A percentile compares a stretch with the other conserved stretches of the same genome.
phyloP scores from a whole-genome alignment of 2,113 vertebrate genomes.

The Limanda limanda region DNA sequence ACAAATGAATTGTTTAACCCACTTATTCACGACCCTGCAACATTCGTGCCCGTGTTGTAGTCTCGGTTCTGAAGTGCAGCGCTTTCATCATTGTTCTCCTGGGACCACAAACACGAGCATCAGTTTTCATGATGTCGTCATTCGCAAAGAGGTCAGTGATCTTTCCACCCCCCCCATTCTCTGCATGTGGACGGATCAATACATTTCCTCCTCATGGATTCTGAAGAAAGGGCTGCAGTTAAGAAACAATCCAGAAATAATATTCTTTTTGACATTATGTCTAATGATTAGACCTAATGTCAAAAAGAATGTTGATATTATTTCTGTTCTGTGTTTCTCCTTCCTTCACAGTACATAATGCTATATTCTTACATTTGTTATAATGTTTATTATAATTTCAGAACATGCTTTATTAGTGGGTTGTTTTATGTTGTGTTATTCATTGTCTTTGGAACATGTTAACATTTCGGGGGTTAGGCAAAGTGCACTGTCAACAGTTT shows the following conservation, averaged over 20 bases:
- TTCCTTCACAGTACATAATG: neutral
- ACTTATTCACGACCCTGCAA: neutral
- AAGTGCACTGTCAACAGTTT: neutral
- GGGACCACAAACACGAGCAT: neutral
- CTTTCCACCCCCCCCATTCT: neutral
- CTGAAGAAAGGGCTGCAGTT: no score
- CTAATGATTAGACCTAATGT: no score
- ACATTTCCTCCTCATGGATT: neutral
- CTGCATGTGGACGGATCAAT: neutral
- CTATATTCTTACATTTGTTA: neutral
- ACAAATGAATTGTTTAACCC: neutral
- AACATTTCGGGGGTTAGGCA: no score
- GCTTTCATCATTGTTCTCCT: neutral
- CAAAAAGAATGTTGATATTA: no score
- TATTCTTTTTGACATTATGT: no score
- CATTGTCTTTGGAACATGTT: neutral
- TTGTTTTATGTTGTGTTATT: neutral
- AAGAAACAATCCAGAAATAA: no score
- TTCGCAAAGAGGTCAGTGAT: neutral
- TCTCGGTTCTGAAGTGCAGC: neutral
- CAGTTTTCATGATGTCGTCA: neutral
- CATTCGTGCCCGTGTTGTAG: neutral
- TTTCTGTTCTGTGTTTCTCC: neutral
- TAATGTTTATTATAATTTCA: neutral
- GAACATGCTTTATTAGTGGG: neutral